Evolutionary conservation across 2,888 invertebrate species (phyloP).

Genomic region (Cantharis rustica): DNA sequence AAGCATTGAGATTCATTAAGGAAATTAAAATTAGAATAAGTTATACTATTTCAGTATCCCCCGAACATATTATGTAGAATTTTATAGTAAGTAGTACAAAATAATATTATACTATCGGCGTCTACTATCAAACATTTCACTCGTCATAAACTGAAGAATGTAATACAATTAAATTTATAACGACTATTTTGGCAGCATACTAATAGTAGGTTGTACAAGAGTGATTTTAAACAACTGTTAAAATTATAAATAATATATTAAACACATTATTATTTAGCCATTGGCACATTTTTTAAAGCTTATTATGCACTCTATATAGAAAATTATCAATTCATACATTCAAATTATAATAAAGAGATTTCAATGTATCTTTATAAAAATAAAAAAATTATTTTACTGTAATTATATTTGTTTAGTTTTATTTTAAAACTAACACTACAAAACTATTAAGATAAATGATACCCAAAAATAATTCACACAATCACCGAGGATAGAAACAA

Average conservation of each 20-base stretch:
- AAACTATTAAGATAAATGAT: not conserved
- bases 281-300: too few relatives aligned
- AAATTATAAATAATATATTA: too few relatives aligned
- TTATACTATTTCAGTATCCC: conserved; percentile 10
- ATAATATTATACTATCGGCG: not conserved
- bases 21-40: conserved; percentile 24
- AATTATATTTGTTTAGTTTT: not conserved
- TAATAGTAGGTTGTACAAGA: not conserved
- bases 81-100: not conserved
- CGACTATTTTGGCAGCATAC: not conserved
- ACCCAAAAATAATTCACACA: not conserved
- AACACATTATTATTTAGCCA: too few relatives aligned
- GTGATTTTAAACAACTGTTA: not conserved
- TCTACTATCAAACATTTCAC: not conserved
- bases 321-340: not conserved
- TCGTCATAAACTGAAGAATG: not conserved
- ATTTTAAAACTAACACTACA: not conserved
- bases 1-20: conserved; percentile 14
- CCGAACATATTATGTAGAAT: not conserved
- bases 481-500: not conserved
- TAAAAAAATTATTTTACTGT: not conserved
- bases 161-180: not conserved
- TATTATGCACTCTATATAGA: not conserved
- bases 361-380: not conserved
- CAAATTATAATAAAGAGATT: not conserved